Conservation (phyloP, 2,888 invertebrate species). For the Drymonia ruficornis region DNA sequence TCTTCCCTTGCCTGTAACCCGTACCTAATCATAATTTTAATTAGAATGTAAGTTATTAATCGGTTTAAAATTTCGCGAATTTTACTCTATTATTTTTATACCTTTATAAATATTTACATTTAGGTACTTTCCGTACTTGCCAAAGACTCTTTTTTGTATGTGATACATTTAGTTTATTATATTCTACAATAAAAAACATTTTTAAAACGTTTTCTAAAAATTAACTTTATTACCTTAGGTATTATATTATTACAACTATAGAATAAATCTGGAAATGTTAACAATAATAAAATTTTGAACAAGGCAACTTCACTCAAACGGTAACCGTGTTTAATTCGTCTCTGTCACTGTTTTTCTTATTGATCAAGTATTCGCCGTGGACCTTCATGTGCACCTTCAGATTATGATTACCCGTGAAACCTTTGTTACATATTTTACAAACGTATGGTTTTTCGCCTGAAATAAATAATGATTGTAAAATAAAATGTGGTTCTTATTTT, state of each 20-base stretch:
- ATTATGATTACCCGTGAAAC: conserved; percentile 67
- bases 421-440: conserved; percentile 68
- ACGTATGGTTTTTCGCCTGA: conserved; percentile 71
- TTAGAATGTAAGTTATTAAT: conserved; percentile 28
- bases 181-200: conserved; percentile 47
- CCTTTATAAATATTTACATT: conserved; percentile 48
- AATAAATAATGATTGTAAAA: conserved; percentile 24
- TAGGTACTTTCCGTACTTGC: conserved; percentile 72
- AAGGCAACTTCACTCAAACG: conserved; percentile 17
- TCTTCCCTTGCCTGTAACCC: conserved; percentile 33
- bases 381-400: conserved; percentile 75
- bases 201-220: conserved; percentile 38
- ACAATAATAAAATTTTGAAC: conserved; percentile 23
- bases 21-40: conserved; percentile 39
- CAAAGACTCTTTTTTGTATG: conserved; percentile 82
- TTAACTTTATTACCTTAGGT: conserved; percentile 28
- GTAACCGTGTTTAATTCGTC: conserved; percentile 23
- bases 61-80: conserved; percentile 26
- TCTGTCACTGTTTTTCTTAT: conserved; percentile 42
- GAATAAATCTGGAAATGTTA: conserved; percentile 14
- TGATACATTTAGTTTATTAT: conserved; percentile 80
- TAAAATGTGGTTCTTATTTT: background rate
- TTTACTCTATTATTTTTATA: conserved; percentile 46
- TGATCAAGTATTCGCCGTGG: conserved; percentile 67
- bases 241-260: background rate